Evolutionary conservation across 2,888 invertebrate genomes (phyloP), one percentile per base, ranked within the genome.

Genomic region (Agrenia bidenticulata): DNA sequence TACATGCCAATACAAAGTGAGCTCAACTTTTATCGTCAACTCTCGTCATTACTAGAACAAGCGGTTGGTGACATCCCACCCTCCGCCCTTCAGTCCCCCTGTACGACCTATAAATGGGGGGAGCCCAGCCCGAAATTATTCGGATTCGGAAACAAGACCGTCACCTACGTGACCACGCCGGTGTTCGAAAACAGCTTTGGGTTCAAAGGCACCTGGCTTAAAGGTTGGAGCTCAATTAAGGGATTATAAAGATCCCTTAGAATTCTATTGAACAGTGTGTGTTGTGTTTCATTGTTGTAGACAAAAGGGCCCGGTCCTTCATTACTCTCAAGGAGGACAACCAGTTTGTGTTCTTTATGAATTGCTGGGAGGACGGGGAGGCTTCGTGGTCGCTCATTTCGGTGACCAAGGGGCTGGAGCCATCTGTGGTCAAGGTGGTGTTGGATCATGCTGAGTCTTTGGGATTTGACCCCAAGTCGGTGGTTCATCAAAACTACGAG

Each of bases 1-100:
- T 57, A 57, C 56, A 57, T 57, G 7, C 56, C 56, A 2, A 13
- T 57, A 1, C 56, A 57, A 21, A 57, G 56, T 23, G 23, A 41
- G 9, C 41, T 57, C 7, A 57, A 57, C 56, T 19, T 21, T 2
- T 37, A 39, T 21, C 39, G 56, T 2, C 21, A 21, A 4, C 2
- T 39, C 2, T 32, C 32, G 23, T 37, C 41, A 2, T 21, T 57
- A 11, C n/a, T 57, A 17, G n/a, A 57, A 23, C 37, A 37, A 4
- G 17, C 11, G 15, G 19, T 39, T 2, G 13, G 2, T 2, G 32
- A 39, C 19, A 7, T 57, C 19, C 32, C 39, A 9, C n/a, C 37
- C 15, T 15, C 13, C 7, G 37, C 5, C 5, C n/a, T 55, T 2
- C 4, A 55, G 7, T 13, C 27, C 2, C 1, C 56, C 23, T 57